Evolutionary conservation across 2,113 vertebrate species (phyloP), one percentile per base, ranked within the genome.

Genomic region (Ciconia maguari): DNA sequence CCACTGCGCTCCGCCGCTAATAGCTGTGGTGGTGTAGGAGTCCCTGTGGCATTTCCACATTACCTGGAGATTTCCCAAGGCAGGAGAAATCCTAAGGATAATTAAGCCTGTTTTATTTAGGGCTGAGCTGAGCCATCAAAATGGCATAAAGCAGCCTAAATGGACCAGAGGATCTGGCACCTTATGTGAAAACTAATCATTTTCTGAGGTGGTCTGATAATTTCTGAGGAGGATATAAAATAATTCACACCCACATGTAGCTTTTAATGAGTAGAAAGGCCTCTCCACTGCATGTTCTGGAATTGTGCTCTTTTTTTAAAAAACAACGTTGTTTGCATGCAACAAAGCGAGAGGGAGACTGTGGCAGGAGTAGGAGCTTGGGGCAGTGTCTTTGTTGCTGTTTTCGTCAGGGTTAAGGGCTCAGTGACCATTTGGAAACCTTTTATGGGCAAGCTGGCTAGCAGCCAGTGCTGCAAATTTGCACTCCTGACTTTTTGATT

Each of bases 21-120:
- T 96, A 97, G 94, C 94, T 85, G 74, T 87, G 87, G 87, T 97
- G 93, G 87, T 91, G 95, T 55, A 87, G 89, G 70, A 95, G 91
- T 97, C 95, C 95, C 95, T 79, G 65, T 96, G 95, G 94, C 96
- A 97, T 95, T 95, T 90, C 94, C 94, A 95, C 95, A 95, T 96
- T 97, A 97, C 95, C 97, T 97, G 95, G 96, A 96, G 96, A 97
- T 97, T 97, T 96, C 97, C 95, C 94, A 95, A 96, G 96, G 95
- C 94, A 96, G 96, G 87, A 96, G 84, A 94, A 96, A 96, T 96
- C 97, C 93, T 97, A 96, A 96, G 95, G 97, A 97, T 96, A 97
- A 97, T 97, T 96, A 95, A 95, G 94, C 94, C 93, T 92, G 95
- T 94, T 96, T 97, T 97, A 97, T 96, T 97, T 97, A 97, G 97